Conservation (phyloP, 1,140 invertebrate species). For the Ditylenchus dipsaci region DNA sequence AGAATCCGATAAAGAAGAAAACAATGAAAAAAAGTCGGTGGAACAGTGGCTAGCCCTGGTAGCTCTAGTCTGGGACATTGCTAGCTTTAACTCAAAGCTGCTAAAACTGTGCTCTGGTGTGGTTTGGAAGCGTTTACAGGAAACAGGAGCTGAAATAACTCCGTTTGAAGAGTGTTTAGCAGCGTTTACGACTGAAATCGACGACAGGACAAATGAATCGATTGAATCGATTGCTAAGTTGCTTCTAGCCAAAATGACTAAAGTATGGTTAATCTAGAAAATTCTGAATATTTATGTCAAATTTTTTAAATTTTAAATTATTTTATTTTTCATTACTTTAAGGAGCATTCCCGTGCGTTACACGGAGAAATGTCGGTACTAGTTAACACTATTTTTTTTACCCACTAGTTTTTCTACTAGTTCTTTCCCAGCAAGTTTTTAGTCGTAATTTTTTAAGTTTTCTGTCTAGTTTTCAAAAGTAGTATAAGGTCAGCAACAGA, state of each 20-base stretch:
- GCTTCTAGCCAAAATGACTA: slow-evolving; percentile 9
- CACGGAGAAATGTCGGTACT: too few relatives aligned
- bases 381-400: too few relatives aligned
- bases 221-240: slow-evolving; percentile 10
- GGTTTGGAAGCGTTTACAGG: slow-evolving; percentile 19
- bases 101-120: slow-evolving; percentile 25
- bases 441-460: too few relatives aligned
- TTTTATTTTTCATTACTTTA: too few relatives aligned
- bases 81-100: slow-evolving; percentile 20
- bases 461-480: too few relatives aligned
- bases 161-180: slow-evolving; percentile 36
- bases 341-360: too few relatives aligned
- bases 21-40: neutral
- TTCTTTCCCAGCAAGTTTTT: too few relatives aligned
- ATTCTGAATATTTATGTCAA: too few relatives aligned
- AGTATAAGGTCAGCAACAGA: too few relatives aligned
- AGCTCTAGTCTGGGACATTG: neutral
- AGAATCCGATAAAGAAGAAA: slow-evolving; percentile 7
- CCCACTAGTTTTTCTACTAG: too few relatives aligned
- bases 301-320: too few relatives aligned
- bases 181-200: slow-evolving; percentile 21
- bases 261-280: too few relatives aligned
- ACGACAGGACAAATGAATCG: slow-evolving; percentile 27
- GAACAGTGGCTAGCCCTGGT: neutral
- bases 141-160: slow-evolving; percentile 17